These are phyloP conservation scores for Malurus leucopterus DNA, from an alignment of 2,797 vertebrate species.

Conservation along the genomic window DNA sequence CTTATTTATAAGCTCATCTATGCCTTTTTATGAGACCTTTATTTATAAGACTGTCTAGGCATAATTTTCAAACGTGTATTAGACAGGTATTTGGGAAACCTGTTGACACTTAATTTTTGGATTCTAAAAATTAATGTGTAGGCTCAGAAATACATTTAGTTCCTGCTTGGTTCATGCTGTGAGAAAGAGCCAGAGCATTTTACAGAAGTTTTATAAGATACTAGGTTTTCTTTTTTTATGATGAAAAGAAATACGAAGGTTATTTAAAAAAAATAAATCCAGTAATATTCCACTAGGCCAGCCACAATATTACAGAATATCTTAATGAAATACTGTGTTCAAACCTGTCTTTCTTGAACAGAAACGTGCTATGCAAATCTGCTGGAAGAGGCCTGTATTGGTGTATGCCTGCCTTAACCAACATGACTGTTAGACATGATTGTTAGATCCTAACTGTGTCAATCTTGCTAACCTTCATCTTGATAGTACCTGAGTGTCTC, in stretches of 20 bases:
- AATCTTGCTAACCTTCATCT: conserved; percentile 32
- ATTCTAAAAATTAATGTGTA: background rate
- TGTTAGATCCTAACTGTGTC: background rate
- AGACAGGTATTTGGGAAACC: background rate
- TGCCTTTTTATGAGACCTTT: background rate
- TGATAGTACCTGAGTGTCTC: background rate
- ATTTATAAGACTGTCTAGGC: background rate
- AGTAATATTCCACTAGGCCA: background rate
- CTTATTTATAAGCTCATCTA: background rate
- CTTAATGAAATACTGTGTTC: background rate
- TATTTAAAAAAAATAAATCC: background rate
- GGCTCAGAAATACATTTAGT: background rate
- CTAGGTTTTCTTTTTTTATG: background rate
- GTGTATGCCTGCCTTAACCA: background rate
- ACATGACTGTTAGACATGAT: background rate
- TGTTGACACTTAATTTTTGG: background rate
- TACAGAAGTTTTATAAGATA: background rate
- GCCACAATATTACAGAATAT: background rate
- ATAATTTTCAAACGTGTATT: background rate
- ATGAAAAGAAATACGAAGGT: background rate
- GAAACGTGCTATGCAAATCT: background rate
- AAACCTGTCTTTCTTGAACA: background rate
- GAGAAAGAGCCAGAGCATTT: background rate
- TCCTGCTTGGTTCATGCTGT: background rate
- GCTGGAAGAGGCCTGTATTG: background rate